Percentiles rank a stretch among this genome's conserved stretches.
These are phyloP conservation scores for Phania funesta DNA, from an alignment of 2,888 invertebrate genomes.

Conservation along the genomic window DNA sequence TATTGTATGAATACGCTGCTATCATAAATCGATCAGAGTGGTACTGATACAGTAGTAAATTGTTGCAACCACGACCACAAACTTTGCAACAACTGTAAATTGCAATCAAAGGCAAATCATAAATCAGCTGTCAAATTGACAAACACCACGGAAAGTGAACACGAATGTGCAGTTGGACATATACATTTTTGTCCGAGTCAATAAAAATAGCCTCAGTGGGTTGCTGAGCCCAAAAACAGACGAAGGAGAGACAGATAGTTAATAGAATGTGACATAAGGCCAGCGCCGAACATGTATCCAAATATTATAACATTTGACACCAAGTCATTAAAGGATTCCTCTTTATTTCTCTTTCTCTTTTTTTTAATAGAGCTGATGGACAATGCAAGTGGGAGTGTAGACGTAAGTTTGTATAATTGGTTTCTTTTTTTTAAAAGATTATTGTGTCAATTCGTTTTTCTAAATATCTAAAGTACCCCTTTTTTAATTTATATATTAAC, in stretches of 20 bases:
- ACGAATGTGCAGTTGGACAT: conserved; percentile 25
- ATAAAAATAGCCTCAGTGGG: conserved; percentile 21
- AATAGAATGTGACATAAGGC: conserved; percentile 69
- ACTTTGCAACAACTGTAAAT: conserved; percentile 67
- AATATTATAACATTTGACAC: no score
- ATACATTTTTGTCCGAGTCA: not conserved
- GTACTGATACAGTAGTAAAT: conserved; percentile 41
- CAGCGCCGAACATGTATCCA: conserved; percentile 43
- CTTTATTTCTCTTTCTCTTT: not conserved
- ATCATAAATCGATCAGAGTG: conserved; percentile 56
- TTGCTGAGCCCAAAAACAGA: not conserved
- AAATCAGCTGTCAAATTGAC: conserved; percentile 72
- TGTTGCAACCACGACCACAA: conserved; percentile 46
- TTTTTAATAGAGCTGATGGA: conserved; percentile 37
- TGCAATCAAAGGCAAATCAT: conserved; percentile 71
- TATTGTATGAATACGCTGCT: conserved; percentile 39
- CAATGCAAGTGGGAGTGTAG: conserved; percentile 44
- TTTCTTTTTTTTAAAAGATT: conserved; percentile 3
- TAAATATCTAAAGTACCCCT: conserved; percentile 3
- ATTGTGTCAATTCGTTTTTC: conserved; percentile 35
- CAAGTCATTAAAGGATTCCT: conserved; percentile 34
- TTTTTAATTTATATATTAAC: conserved; percentile 20
- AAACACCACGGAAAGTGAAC: conserved; percentile 55
- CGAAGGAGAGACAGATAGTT: conserved; percentile 52
- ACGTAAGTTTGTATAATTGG: conserved; percentile 39